phyloP scores from a whole-genome alignment of 2,888 invertebrate genomes.

The Schrankia costaestrigalis region DNA sequence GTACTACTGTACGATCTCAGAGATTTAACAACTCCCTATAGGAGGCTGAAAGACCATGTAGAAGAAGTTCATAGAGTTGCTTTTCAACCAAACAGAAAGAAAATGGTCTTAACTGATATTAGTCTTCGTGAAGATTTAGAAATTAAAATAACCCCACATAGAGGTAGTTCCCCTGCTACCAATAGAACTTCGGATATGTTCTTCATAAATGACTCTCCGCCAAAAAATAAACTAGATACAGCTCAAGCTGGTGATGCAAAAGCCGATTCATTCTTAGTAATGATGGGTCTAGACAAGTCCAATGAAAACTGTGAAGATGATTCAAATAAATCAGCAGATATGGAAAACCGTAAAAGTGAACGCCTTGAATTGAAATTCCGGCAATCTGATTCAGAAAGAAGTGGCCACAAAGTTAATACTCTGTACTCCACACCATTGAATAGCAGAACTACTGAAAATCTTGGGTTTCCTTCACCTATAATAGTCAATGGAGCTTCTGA shows the following conservation, averaged over 20 bases:
- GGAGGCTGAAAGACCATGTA: slow-evolving; percentile 73
- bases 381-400: slow-evolving; percentile 56
- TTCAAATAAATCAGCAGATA: slow-evolving; percentile 46
- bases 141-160: slow-evolving; percentile 39
- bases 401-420: slow-evolving; percentile 60
- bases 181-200: slow-evolving; percentile 65
- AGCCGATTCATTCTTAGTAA: slow-evolving; percentile 67
- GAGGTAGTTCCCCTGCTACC: slow-evolving; percentile 45
- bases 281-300: slow-evolving; percentile 68
- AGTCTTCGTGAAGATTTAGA: slow-evolving; percentile 67
- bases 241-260: slow-evolving; percentile 46
- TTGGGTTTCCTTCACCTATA: slow-evolving; percentile 55
- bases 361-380: slow-evolving; percentile 46
- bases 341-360: slow-evolving; percentile 51
- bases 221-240: slow-evolving; percentile 45
- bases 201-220: slow-evolving; percentile 61
- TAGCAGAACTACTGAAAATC: slow-evolving; percentile 47
- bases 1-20: slow-evolving; percentile 79
- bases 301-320: slow-evolving; percentile 58
- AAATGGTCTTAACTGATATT: slow-evolving; percentile 54
- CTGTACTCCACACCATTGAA: slow-evolving; percentile 70
- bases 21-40: slow-evolving; percentile 68
- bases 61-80: slow-evolving; percentile 68
- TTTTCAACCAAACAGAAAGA: slow-evolving; percentile 67
- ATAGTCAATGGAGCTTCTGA: slow-evolving; percentile 49